Evolutionary conservation across 2,113 vertebrate genomes (phyloP).

Genomic region (Corvus moneduloides): DNA sequence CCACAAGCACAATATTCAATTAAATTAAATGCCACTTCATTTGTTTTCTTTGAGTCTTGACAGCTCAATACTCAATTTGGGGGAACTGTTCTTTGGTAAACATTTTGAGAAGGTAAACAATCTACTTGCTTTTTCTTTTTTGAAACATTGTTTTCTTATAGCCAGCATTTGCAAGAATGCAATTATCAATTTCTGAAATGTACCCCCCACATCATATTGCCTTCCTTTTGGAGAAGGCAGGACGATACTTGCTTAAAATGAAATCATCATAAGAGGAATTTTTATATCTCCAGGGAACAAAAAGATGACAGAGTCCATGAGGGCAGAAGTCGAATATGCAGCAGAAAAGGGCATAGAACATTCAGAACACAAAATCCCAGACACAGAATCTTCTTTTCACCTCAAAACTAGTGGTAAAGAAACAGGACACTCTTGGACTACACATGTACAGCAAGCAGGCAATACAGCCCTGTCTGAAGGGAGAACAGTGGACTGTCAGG

Average conservation of each 20-base stretch:
- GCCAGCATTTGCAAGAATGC: not conserved
- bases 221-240: not conserved
- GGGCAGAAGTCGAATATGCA: not conserved
- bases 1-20: conserved; percentile 24
- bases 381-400: not conserved
- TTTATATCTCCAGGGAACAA: fast-evolving
- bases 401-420: not conserved
- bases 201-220: not conserved
- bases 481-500: not conserved
- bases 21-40: conserved; percentile 32
- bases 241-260: not conserved
- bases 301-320: not conserved
- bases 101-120: not conserved
- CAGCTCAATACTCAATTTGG: not conserved
- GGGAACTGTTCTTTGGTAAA: not conserved
- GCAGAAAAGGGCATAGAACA: not conserved
- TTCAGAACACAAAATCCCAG: not conserved
- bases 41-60: conserved; percentile 29
- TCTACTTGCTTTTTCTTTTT: not conserved
- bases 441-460: not conserved
- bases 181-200: not conserved
- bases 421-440: not conserved
- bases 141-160: not conserved
- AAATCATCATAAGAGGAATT: not conserved
- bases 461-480: not conserved